phyloP scores from a whole-genome alignment of 2,113 vertebrate species.

The Paradoxurus hermaphroditus region DNA sequence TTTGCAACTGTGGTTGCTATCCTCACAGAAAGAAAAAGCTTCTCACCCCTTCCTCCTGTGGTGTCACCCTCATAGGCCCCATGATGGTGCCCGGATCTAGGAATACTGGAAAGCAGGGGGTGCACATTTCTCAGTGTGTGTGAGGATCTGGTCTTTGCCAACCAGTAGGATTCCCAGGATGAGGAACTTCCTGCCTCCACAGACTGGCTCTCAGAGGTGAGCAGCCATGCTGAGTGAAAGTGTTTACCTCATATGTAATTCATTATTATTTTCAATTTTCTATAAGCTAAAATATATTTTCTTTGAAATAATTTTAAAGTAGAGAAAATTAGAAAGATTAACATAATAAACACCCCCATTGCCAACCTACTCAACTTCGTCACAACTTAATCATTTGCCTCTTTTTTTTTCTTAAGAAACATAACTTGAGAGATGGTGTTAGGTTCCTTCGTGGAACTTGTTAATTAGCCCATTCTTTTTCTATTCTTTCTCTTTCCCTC shows the following conservation, averaged over 20 bases:
- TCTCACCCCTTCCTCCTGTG: neutral
- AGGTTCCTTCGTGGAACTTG: neutral
- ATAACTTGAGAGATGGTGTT: neutral
- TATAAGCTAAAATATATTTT: neutral
- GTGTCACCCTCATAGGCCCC: neutral
- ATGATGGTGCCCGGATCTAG: neutral
- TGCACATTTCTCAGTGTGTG: neutral
- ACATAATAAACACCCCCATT: neutral
- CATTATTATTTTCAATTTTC: neutral
- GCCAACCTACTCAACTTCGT: neutral
- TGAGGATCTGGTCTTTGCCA: neutral
- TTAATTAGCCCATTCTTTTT: neutral
- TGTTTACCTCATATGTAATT: neutral
- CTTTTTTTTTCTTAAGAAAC: neutral
- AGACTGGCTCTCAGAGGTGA: neutral
- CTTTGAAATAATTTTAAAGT: neutral
- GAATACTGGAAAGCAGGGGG: neutral
- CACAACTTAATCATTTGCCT: neutral
- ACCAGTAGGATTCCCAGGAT: no score
- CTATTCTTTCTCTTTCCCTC: neutral
- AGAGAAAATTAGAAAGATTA: neutral
- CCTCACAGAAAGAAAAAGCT: neutral
- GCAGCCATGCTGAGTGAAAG: neutral
- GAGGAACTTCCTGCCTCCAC: neutral
- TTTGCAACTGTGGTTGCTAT: neutral